phyloP scores from a whole-genome alignment of 2,113 vertebrate genomes.

The Pluvialis apricaria region DNA sequence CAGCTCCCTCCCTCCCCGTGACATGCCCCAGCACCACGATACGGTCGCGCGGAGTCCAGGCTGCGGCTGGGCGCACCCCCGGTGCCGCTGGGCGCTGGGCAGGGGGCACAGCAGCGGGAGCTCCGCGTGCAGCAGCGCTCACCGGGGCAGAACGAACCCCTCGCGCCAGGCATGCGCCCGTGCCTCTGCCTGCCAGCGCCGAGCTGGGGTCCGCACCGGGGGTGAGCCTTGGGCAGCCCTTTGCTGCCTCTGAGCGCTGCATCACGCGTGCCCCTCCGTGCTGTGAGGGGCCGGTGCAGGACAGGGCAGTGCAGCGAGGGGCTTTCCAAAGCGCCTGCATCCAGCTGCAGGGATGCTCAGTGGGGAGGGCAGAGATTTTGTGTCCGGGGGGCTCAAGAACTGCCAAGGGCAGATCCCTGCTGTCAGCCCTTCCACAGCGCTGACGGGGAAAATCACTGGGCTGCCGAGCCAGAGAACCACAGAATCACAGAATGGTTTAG shows the following conservation, averaged over 20 bases:
- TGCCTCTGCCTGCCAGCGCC: fast-evolving
- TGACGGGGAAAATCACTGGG: fast-evolving
- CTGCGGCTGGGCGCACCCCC: fast-evolving
- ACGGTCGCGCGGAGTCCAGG: fast-evolving
- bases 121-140: fast-evolving
- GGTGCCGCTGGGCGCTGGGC: neutral
- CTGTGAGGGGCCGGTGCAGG: neutral
- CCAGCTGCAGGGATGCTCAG: neutral
- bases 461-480: neutral
- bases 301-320: neutral
- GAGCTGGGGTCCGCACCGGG: fast-evolving
- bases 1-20: fast-evolving
- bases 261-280: fast-evolving
- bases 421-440: neutral
- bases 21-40: fast-evolving
- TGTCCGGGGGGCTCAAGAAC: neutral
- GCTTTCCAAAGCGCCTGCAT: neutral
- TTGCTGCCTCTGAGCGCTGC: neutral
- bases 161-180: fast-evolving
- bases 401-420: neutral
- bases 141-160: neutral
- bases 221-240: neutral
- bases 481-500: too few relatives aligned
- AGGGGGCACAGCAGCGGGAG: neutral
- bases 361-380: neutral